phyloP scores from a whole-genome alignment of 2,888 invertebrate genomes.

The Pseudococcus longispinus region DNA sequence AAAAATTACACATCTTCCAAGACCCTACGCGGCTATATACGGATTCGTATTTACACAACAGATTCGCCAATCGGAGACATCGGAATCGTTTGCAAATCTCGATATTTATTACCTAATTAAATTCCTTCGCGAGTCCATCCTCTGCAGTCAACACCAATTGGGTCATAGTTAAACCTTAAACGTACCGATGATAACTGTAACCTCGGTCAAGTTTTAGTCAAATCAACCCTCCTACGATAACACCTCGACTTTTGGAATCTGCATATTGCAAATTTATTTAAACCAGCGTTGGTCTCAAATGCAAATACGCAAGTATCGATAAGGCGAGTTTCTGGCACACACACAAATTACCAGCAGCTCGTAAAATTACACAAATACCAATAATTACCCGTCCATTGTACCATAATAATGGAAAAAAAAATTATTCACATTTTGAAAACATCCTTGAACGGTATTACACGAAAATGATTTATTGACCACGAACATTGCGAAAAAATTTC shows the following conservation, averaged over 20 bases:
- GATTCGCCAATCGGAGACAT: not conserved
- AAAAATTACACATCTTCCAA: not conserved
- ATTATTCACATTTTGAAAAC: not conserved
- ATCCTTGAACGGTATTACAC: conserved; percentile 18
- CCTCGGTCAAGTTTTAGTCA: not conserved
- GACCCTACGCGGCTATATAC: not conserved
- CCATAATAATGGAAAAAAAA: not conserved
- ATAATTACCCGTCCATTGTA: not conserved
- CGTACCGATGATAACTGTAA: not conserved
- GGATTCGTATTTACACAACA: not conserved
- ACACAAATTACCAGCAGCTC: not conserved
- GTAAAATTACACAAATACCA: conserved; percentile 28
- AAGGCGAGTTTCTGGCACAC: not conserved
- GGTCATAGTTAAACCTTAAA: not conserved
- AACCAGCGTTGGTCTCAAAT: not conserved
- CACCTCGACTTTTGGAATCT: not conserved
- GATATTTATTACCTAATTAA: not conserved
- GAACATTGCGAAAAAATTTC: not conserved
- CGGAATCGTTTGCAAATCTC: not conserved
- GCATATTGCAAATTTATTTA: not conserved
- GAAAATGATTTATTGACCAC: conserved; percentile 8
- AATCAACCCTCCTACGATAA: conserved; percentile 21
- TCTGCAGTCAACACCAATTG: not conserved
- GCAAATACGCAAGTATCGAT: not conserved
- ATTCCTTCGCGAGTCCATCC: not conserved